Base-by-base conservation (phyloP, 2,888 invertebrate genomes). In the Cryptocephalus moraei region DNA sequence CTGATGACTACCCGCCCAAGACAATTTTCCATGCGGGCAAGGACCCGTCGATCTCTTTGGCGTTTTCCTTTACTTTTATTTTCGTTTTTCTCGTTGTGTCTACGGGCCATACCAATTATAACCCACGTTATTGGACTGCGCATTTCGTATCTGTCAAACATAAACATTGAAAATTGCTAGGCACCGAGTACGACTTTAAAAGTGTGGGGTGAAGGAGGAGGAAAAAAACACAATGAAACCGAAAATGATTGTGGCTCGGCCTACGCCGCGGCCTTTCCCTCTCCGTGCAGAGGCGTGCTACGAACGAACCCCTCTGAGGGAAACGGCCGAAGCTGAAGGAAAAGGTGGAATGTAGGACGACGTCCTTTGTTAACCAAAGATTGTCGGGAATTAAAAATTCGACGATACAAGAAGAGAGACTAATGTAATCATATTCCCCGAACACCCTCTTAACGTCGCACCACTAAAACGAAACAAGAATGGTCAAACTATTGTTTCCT, bases 221-320 rank as follows among this genome's bases (percentile, higher is more conserved):
- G 13, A 43, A 43, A 49, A 49, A 49, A 47, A 40, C 39, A 38
- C 43, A 38, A 45, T 10, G 45, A 41, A 39, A 48, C 47, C 43
- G 41, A 51, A 58, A 58, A 58, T 58, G 56, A 56, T 56, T 56
- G 55, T 54, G 49, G 54, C 49, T 53, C 56, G 49, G 43, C 56
- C 58, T 52, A 58, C 58, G 56, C 58, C 51, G 47, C 22, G 22
- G 22, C 22, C 22, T 22, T 22, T 22, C 22, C 49, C 52, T 53
- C 48, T 49, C 50, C 46, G 10, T 9, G 9, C 47, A 47, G 42
- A n/a, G 43, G 47, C 47, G 47, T 39, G 31, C 41, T 36, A 36
- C 2, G 22, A 6, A 22, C 22, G 22, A 6, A 22, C 22, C 22
- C 22, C 22, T 22, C 22, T 22, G 22, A 22, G 22, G 22, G 22